Evolutionary conservation across 2,888 invertebrate genomes (phyloP), one percentile per base, ranked within the genome.

Genomic region (Myathropa florea): DNA sequence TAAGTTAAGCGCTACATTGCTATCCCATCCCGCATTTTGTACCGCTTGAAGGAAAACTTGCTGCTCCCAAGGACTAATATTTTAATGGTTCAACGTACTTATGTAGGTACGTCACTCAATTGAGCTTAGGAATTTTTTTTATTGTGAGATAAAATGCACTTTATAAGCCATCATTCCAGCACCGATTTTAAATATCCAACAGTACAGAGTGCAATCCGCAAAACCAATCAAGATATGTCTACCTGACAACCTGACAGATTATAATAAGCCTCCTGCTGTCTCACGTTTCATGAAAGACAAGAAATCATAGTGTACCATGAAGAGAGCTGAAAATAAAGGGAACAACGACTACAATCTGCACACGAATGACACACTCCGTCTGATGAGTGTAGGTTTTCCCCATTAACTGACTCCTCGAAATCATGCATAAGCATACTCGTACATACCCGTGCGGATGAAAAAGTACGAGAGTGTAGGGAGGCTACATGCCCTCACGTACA

Each of bases 331-430:
- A 77, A 77, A 73, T 85, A 85, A 85, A 82, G 85, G 82, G 55
- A 85, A 82, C 85, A 81, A 82, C 85, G 82, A 86, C 78, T 83
- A 57, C 57, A 71, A 79, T 86, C 83, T 86, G 83, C 78, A 71
- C 78, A 83, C 65, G 68, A 86, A 83, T 86, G 86, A 86, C 86
- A 83, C 86, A 83, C 83, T 79, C 73, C 61, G 24, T 65, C 70
- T 79, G 86, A 86, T 78, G 86, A 86, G 86, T 83, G 86, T 86
- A 83, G 86, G 86, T 83, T 86, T 86, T 86, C 83, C 75, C 83
- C 75, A 86, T 86, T 86, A 83, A 79, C 83, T 71, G 65, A 81
- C 72, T 77, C 59, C 73, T 57, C 64, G 28, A 73, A 70, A 71
- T 78, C 82, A 70, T 82, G 63, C 59, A 59, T 72, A 53, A 59